Conservation (phyloP, 2,888 invertebrate genomes). For the Monopis laevigella region DNA sequence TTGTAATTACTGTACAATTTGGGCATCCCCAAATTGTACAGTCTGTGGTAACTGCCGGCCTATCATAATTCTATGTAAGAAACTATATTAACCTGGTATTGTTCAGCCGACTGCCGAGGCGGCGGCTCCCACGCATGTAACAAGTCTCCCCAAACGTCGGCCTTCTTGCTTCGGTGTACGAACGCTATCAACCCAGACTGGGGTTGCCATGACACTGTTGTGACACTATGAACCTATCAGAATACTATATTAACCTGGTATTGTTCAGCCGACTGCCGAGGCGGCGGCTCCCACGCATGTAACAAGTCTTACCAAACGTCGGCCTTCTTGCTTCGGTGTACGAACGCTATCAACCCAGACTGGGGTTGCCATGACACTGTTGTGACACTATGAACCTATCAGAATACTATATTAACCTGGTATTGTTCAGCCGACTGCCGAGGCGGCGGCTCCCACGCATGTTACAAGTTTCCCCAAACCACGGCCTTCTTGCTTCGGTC, state of each 20-base stretch:
- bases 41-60: too few relatives aligned
- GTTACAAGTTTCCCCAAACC: slow-evolving; percentile 80
- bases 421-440: too few relatives aligned
- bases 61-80: too few relatives aligned
- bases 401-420: too few relatives aligned
- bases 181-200: slow-evolving; percentile 82
- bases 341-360: slow-evolving; percentile 81
- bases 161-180: slow-evolving; percentile 84
- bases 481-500: slow-evolving; percentile 84
- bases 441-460: slow-evolving; percentile 36
- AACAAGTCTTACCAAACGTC: slow-evolving; percentile 82
- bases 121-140: slow-evolving; percentile 48
- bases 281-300: slow-evolving; percentile 42
- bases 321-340: slow-evolving; percentile 84
- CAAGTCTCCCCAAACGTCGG: slow-evolving; percentile 82
- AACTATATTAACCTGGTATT: too few relatives aligned
- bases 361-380: slow-evolving; percentile 92
- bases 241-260: too few relatives aligned
- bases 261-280: too few relatives aligned
- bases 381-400: too few relatives aligned
- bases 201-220: slow-evolving; percentile 90
- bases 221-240: too few relatives aligned
- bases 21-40: too few relatives aligned
- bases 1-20: too few relatives aligned
- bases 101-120: too few relatives aligned